Conservation (phyloP, 2,113 vertebrate genomes). For the Spea multiplicata region DNA sequence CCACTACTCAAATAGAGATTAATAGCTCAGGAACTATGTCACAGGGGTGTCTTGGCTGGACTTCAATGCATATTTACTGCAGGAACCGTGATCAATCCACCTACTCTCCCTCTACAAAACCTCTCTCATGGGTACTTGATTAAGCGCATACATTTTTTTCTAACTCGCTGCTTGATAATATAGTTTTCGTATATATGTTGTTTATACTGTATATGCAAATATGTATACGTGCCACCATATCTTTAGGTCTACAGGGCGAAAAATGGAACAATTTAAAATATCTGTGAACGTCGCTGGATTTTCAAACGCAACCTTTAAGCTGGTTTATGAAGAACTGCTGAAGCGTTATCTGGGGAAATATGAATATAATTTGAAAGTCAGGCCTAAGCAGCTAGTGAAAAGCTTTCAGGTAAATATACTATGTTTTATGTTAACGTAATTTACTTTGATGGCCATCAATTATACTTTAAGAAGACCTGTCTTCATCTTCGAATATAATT, state of each 20-base stretch:
- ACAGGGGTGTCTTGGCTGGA: too few species aligned
- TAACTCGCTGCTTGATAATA: too few species aligned
- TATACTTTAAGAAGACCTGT: not conserved
- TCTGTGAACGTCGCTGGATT: slow-evolving; percentile 67
- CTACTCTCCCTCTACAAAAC: not conserved
- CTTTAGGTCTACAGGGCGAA: slow-evolving; percentile 69
- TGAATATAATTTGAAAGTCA: slow-evolving; percentile 66
- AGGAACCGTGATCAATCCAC: not conserved
- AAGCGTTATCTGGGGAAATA: slow-evolving; percentile 69
- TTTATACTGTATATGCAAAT: too few species aligned
- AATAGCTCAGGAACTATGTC: too few species aligned
- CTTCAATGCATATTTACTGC: too few species aligned
- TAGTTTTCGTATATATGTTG: too few species aligned
- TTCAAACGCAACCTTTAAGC: slow-evolving; percentile 73
- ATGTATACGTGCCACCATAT: not conserved
- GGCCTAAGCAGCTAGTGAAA: slow-evolving; percentile 65
- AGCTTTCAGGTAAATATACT: slow-evolving; percentile 64
- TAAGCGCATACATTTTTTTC: too few species aligned
- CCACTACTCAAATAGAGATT: too few species aligned
- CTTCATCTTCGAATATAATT: not conserved
- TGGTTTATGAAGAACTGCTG: slow-evolving; percentile 75
- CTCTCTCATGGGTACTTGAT: too few species aligned
- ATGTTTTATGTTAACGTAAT: too few species aligned
- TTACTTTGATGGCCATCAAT: not conserved
- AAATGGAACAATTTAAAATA: slow-evolving; percentile 73